A percentile compares a stretch with the other conserved stretches of the same genome.
Conservation (phyloP, 2,797 vertebrate genomes). For the Sebastes steindachneri region DNA sequence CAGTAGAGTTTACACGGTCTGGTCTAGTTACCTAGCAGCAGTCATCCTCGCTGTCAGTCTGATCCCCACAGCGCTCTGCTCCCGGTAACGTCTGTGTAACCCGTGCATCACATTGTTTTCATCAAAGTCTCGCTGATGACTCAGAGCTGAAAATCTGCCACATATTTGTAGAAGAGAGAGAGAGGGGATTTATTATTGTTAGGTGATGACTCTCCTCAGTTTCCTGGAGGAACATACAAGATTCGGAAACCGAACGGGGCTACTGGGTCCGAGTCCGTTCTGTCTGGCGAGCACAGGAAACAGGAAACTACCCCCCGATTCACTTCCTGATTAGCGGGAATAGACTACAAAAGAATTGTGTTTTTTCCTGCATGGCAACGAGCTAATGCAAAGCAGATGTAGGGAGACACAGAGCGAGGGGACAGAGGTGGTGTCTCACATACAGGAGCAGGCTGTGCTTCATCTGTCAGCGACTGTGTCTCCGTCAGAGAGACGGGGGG, state of each 20-base stretch:
- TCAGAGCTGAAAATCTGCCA: conserved; percentile 56
- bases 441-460: conserved; percentile 64
- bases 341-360: conserved; percentile 81
- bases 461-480: conserved; percentile 60
- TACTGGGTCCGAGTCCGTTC: conserved; percentile 68
- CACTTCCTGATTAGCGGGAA: conserved; percentile 85
- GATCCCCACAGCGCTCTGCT: conserved; percentile 45
- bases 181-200: conserved; percentile 38
- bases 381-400: conserved; percentile 79
- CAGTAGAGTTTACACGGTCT: conserved; percentile 25
- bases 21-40: conserved; percentile 59
- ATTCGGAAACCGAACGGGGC: conserved; percentile 76
- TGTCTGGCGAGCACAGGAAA: conserved; percentile 85
- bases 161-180: conserved; percentile 28
- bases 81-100: conserved; percentile 47
- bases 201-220: conserved; percentile 64
- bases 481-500: conserved; percentile 39
- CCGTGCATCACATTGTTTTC: conserved; percentile 74
- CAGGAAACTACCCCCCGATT: conserved; percentile 86
- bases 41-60: conserved; percentile 37
- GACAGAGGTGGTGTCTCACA: conserved; percentile 66
- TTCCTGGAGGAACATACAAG: conserved; percentile 81
- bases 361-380: conserved; percentile 86
- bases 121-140: conserved; percentile 59
- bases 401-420: conserved; percentile 54